Base-by-base conservation (phyloP, 2,888 invertebrate species). In the Clanis bilineata region DNA sequence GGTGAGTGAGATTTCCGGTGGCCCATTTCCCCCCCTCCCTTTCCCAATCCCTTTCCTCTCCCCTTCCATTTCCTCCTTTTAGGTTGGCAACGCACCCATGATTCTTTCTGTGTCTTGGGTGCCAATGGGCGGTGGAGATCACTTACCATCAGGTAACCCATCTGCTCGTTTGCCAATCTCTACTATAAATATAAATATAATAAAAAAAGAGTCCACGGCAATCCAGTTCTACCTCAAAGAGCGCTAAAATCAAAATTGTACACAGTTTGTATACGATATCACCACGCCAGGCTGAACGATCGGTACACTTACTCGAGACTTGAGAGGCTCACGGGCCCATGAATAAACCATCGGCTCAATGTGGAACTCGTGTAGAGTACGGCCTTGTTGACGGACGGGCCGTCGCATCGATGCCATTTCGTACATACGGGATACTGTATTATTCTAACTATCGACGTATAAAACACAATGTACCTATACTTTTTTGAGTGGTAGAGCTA, bases 341-440 rank as follows among this genome's bases (percentile, higher is more conserved):
- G 86, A 85, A 86, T 86, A 85, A 86, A 85, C 82, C 86, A 86
- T 85, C 64, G 71, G 64, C 66, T 70, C 80, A 82, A 86, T 86
- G 86, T 83, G 83, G 82, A 81, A 78, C 82, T 79, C 83, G 69
- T 85, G 85, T 86, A 81, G 77, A 84, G 83, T 72, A 77, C 63
- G 72, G 74, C 68, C 75, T 73, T 81, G 82, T 84, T 84, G 83
- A 85, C 77, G 75, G 79, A 80, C 73, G 78, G 72, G 69, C 72
- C 74, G 70, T 36, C 60, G 62, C 61, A 51, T 45, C 63, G 60
- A 61, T 62, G 58, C 58, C 61, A n/a, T n/a, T n/a, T n/a, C n/a
- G n/a, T n/a, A n/a, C n/a, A n/a, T n/a, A n/a, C n/a, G n/a, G n/a
- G n/a, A n/a, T n/a, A n/a, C n/a, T n/a, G 66, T 72, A 69, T 75